A percentile compares a stretch with the other conserved stretches of the same genome.
Conservation (phyloP, 2,888 invertebrate genomes). For the Mycogona germanica region DNA sequence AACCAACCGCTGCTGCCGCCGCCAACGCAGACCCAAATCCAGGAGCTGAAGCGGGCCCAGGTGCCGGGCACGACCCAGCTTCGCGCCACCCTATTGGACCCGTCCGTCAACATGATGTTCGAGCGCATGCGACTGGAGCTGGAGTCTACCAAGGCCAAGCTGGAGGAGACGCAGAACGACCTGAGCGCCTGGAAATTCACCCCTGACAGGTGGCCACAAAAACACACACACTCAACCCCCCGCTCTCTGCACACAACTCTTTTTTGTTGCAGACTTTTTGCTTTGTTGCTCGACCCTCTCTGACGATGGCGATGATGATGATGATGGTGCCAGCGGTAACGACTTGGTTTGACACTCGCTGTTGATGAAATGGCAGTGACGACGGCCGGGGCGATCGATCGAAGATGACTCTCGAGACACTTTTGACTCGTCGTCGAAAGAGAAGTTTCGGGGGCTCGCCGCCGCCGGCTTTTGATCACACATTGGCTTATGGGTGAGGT, state of each 20-base stretch:
- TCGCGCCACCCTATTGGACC: slow-evolving; percentile 78
- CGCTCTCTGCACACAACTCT: neutral
- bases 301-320: no score
- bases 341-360: no score
- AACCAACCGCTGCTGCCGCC: slow-evolving; percentile 19
- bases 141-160: slow-evolving; percentile 70
- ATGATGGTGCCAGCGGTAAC: no score
- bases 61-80: slow-evolving; percentile 61
- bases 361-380: neutral
- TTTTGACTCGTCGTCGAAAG: no score
- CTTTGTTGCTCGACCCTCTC: no score
- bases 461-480: no score
- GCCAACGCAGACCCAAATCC: slow-evolving; percentile 66
- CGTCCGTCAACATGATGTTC: slow-evolving; percentile 87
- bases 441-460: no score
- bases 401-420: neutral
- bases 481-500: no score
- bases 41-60: slow-evolving; percentile 81
- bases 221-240: slow-evolving; percentile 8
- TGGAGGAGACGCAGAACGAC: slow-evolving; percentile 96
- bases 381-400: neutral
- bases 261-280: slow-evolving; percentile 11
- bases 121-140: slow-evolving; percentile 83
- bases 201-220: slow-evolving; percentile 62
- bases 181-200: slow-evolving; percentile 98